Conservation (phyloP, 2,888 invertebrate species). For the Oscheius onirici region DNA sequence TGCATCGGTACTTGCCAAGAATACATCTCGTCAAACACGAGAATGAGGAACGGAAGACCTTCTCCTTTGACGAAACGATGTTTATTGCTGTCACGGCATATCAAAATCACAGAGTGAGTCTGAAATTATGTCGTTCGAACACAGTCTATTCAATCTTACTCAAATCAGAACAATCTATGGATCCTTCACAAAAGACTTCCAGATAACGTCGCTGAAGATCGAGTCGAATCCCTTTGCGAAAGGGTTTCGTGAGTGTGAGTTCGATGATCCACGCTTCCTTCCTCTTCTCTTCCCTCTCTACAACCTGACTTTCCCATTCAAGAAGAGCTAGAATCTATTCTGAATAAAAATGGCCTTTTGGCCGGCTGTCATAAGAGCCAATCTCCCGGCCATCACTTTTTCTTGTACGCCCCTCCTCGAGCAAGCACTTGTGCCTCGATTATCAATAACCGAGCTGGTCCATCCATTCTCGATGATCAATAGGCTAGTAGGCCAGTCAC, state of each 20-base stretch:
- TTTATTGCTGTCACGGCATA: conserved; percentile 99
- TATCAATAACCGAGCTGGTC: conserved; percentile 18
- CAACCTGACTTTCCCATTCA: conserved; percentile 30
- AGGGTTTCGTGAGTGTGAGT: conserved; percentile 89
- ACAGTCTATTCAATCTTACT: conserved; percentile 73
- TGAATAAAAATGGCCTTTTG: background rate
- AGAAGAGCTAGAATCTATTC: conserved; percentile 11
- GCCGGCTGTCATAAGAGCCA: conserved; percentile 3
- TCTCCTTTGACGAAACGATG: conserved; percentile 94
- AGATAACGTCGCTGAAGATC: conserved; percentile 97
- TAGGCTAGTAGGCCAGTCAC: conserved; percentile 34
- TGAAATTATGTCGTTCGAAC: background rate
- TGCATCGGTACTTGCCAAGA: conserved; percentile 98
- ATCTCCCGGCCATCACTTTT: conserved; percentile 10
- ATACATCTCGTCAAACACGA: conserved; percentile 84
- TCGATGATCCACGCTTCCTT: conserved; percentile 32
- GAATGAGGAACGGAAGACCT: conserved; percentile 75
- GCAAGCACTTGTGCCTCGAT: conserved; percentile 13
- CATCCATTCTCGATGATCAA: conserved; percentile 33
- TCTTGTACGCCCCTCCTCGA: conserved; percentile 4
- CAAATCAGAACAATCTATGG: too few relatives aligned
- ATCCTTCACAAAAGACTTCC: too few relatives aligned
- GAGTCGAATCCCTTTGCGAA: conserved; percentile 99
- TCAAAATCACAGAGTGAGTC: conserved; percentile 89
- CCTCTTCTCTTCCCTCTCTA: conserved; percentile 29